Conservation (phyloP, 2,888 invertebrate genomes). For the Disparrhopalites patrizii region DNA sequence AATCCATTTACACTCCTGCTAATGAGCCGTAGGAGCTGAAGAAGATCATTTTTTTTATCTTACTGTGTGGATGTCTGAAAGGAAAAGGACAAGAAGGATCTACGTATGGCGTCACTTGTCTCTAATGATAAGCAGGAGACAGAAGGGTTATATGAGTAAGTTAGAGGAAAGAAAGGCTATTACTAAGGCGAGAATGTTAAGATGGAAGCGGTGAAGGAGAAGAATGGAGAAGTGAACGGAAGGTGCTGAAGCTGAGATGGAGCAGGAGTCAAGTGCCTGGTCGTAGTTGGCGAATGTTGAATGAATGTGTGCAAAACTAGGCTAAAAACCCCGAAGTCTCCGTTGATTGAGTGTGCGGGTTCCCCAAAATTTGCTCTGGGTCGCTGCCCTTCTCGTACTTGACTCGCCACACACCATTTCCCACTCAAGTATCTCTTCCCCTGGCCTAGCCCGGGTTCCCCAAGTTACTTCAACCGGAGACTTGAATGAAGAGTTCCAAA, state of each 20-base stretch:
- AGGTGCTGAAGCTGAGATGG: conserved; percentile 6
- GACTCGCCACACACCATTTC: background rate
- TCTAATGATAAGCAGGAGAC: no score
- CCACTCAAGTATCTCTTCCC: no score
- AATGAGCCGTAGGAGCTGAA: background rate
- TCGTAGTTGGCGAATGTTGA: conserved; percentile 6
- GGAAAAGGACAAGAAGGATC: conserved; percentile 20
- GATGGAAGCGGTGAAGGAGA: conserved; percentile 16
- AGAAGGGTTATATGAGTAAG: no score
- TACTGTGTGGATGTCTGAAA: background rate
- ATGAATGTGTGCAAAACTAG: conserved; percentile 13
- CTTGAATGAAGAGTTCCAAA: no score
- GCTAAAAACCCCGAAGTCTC: conserved; percentile 3
- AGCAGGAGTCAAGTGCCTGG: conserved; percentile 24
- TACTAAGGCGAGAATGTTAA: no score
- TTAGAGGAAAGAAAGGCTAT: no score
- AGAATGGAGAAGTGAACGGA: background rate
- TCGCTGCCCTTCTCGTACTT: conserved; percentile 17
- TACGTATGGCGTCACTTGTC: no score
- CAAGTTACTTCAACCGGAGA: no score
- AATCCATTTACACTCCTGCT: background rate
- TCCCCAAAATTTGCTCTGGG: conserved; percentile 17
- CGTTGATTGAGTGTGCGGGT: background rate
- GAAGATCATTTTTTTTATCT: background rate
- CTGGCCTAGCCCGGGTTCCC: no score